Percentiles rank a stretch among this genome's conserved stretches.
Evolutionary conservation across 2,797 vertebrate genomes (phyloP).

Genomic region (Gouania willdenowi): DNA sequence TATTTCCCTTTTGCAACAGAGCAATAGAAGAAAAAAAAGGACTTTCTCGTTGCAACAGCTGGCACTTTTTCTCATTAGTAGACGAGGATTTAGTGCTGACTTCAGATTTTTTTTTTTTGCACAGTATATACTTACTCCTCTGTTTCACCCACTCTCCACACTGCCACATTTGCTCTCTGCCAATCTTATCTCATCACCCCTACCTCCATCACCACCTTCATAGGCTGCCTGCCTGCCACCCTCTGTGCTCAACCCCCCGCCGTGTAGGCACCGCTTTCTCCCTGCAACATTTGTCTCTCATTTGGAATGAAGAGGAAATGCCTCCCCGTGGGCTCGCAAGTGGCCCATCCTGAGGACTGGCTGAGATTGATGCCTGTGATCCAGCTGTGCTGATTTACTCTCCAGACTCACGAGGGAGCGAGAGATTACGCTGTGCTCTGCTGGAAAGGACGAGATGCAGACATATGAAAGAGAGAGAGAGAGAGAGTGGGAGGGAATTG

Average conservation of each 20-base stretch:
- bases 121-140: constrained; percentile 7
- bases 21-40: constrained; percentile 19
- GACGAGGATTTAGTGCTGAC: constrained; percentile 44
- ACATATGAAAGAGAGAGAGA: constrained; percentile 30
- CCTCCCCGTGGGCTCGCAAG: constrained; percentile 69
- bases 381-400: constrained; percentile 78
- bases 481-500: constrained; percentile 13
- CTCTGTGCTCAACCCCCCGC: neutral
- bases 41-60: constrained; percentile 2
- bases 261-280: constrained; percentile 20
- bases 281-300: constrained; percentile 70
- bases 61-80: constrained; percentile 34
- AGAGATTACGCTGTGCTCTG: constrained; percentile 71
- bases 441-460: constrained; percentile 47
- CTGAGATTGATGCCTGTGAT: constrained; percentile 78
- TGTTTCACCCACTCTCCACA: constrained; percentile 25
- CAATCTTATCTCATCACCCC: constrained; percentile 25
- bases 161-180: constrained; percentile 48
- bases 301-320: constrained; percentile 67
- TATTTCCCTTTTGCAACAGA: constrained; percentile 14
- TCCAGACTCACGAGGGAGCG: constrained; percentile 56
- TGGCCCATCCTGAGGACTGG: constrained; percentile 69
- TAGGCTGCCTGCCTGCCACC: constrained; percentile 6
- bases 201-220: constrained; percentile 1
- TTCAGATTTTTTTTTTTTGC: constrained; percentile 30